Percentiles rank a stretch among this genome's conserved stretches.
Evolutionary conservation across 2,113 vertebrate genomes (phyloP).

Genomic region (Brachyistius frenatus): DNA sequence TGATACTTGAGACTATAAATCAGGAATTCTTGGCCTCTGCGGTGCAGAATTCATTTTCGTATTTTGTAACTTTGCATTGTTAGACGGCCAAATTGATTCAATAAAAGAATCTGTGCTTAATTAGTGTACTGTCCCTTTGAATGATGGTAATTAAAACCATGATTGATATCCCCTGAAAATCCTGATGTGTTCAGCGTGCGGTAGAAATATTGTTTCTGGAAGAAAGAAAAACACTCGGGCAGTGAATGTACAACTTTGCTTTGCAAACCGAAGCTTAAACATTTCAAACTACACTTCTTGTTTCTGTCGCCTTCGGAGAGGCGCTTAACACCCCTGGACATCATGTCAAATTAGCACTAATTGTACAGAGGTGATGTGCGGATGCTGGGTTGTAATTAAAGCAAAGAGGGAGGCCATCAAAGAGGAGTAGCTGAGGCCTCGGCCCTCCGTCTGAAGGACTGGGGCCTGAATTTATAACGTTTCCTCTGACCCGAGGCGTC

Average conservation of each 20-base stretch:
- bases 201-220: background rate
- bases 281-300: background rate
- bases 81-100: too few species aligned
- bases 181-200: background rate
- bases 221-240: too few species aligned
- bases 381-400: conserved; percentile 87
- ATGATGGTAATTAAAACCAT: background rate
- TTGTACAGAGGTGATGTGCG: conserved; percentile 81
- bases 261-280: background rate
- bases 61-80: too few species aligned
- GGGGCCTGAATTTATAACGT: conserved; percentile 88
- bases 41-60: too few species aligned
- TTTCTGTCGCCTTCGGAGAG: conserved; percentile 19
- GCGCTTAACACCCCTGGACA: conserved; percentile 76
- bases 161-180: background rate
- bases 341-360: conserved; percentile 82
- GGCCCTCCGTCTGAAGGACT: conserved; percentile 83
- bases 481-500: conserved; percentile 87
- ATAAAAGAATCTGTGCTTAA: background rate
- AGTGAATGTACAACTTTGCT: background rate
- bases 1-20: too few species aligned
- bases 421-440: conserved; percentile 86
- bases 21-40: too few species aligned
- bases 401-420: conserved; percentile 86
- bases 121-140: background rate